Base-by-base conservation (phyloP, 2,797 vertebrate genomes). In the Varecia variegata region DNA sequence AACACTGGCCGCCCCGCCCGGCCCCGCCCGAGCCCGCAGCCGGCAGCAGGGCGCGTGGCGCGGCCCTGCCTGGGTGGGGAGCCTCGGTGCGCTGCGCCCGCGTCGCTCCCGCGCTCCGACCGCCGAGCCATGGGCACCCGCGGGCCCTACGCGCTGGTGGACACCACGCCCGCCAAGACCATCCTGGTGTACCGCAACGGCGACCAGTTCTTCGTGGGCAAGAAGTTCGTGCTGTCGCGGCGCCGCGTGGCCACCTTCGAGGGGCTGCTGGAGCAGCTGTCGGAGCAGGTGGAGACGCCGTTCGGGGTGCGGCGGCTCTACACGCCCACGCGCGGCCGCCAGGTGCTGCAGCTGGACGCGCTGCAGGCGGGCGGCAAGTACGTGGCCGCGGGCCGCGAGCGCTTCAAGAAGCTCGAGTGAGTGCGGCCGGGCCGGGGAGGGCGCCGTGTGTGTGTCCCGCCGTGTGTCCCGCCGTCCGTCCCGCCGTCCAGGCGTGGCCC, bases 101-200 rank as follows among this genome's bases (percentile, higher is more conserved):
- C 20, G 52, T 54, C 52, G 52, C 21, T 23, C 54, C 52, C 54
- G 21, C 21, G 21, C 2, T 10, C 54, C 21, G 54, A 56, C 7
- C 2, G 52, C 52, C 20, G 52, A 47, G 76, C 45, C 93, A 97
- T 97, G 98, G 97, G 96, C 65, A 67, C 82, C 45, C 56, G 82
- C 1, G 23, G 32, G 14, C 30, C 85, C 45, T 54, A 32, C 82
- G 5, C 35, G 21, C 79, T 88, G 93, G 90, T 73, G 80, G 97
- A 98, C 67, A 81, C 92, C 60, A 82, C 98, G 94, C 50, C 97
- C 68, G 45, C 98, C 98, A 38, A 98, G 98, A 98, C 98, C 15
- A 97, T 99, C 50, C 86, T 97, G 12, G 98, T 99, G 38, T 99
- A 98, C 97, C 98, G 98, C 93, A 99, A 99, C 30, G 98, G 99